These are phyloP conservation scores for Galemys pyrenaicus DNA, from an alignment of 2,113 vertebrate genomes.

Conservation along the genomic window DNA sequence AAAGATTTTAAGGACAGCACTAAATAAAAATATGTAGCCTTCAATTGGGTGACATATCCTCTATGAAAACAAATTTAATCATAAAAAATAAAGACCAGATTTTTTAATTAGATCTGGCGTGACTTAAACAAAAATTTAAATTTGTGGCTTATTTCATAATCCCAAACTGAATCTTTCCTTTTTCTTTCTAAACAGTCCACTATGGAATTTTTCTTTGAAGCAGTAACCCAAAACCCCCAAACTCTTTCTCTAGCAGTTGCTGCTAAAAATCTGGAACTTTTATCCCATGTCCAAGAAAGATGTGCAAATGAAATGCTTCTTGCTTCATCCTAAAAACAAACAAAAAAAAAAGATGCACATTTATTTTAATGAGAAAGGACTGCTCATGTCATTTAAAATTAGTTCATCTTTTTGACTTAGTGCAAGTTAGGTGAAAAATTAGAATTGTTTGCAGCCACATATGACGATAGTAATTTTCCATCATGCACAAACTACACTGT, in stretches of 20 bases:
- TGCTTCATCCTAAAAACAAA: conserved; percentile 71
- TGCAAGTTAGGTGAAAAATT: conserved; percentile 1
- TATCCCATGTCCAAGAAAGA: conserved; percentile 52
- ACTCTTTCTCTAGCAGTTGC: conserved; percentile 56
- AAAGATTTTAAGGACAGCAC: conserved; percentile 42
- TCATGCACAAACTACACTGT: neutral
- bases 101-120: conserved; percentile 37
- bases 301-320: conserved; percentile 73
- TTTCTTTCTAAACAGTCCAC: conserved; percentile 56
- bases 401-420: neutral
- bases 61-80: conserved; percentile 54
- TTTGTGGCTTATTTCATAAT: conserved; percentile 58
- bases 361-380: conserved; percentile 29
- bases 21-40: conserved; percentile 60
- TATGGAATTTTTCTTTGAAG: conserved; percentile 65
- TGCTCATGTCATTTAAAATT: neutral
- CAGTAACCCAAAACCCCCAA: conserved; percentile 56
- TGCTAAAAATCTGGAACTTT: neutral
- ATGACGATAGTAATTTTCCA: neutral
- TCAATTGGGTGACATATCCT: neutral
- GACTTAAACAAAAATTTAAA: conserved; percentile 56
- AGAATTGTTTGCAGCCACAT: neutral
- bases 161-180: conserved; percentile 15
- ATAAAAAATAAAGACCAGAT: conserved; percentile 56
- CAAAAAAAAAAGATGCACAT: neutral